Conservation (phyloP, 2,797 vertebrate species). For the Borostomias antarcticus region DNA sequence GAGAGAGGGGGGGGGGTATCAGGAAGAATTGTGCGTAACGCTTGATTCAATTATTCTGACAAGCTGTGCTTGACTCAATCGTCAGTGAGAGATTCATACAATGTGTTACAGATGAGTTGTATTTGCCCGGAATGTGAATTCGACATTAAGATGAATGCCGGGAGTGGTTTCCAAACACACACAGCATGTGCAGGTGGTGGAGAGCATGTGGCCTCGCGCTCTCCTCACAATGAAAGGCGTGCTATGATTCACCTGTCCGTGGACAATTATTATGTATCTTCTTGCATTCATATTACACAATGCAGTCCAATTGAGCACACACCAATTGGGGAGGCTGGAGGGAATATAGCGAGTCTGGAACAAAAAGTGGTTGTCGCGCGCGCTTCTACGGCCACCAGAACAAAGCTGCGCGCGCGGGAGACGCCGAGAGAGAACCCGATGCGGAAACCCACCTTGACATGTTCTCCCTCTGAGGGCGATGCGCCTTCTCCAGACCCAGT, state of each 20-base stretch:
- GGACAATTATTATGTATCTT: neutral
- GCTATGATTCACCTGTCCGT: neutral
- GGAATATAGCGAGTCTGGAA: neutral
- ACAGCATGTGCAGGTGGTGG: slow-evolving; percentile 3
- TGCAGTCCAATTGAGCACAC: neutral
- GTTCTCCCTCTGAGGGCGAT: slow-evolving; percentile 95
- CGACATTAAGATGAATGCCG: too few species aligned
- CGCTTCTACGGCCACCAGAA: neutral
- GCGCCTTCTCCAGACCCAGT: slow-evolving; percentile 93
- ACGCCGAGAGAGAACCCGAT: slow-evolving; percentile 7
- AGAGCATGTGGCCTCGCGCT: slow-evolving; percentile 7
- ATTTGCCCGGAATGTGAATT: too few species aligned
- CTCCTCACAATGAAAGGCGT: neutral
- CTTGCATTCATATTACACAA: slow-evolving; percentile 4
- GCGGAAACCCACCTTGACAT: slow-evolving; percentile 89
- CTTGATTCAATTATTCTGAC: neutral
- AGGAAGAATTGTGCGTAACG: too few species aligned
- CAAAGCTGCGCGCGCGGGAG: neutral
- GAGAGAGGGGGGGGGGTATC: neutral
- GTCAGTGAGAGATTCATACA: neutral
- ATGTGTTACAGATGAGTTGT: too few species aligned
- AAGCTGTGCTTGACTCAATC: neutral
- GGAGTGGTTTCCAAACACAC: neutral
- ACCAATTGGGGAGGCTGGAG: neutral
- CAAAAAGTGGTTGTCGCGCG: neutral